A percentile compares a stretch with the other conserved stretches of the same genome.
Evolutionary conservation across 2,113 vertebrate genomes (phyloP).

Genomic region (Polyodon spathula): DNA sequence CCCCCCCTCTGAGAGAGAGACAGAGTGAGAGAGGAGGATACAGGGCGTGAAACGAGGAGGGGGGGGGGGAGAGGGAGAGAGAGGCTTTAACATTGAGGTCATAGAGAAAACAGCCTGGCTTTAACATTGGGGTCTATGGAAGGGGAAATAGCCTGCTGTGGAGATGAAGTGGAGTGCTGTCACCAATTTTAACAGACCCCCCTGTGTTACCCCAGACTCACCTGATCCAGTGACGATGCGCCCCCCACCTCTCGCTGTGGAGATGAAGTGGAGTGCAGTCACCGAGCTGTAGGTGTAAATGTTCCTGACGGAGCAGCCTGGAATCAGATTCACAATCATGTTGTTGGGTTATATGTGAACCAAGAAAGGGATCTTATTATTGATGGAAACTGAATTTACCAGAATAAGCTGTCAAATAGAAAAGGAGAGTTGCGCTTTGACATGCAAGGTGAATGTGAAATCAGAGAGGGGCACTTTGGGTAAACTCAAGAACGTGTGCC

Average conservation of each 20-base stretch:
- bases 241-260: slow-evolving; percentile 41
- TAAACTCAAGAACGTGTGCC: too few relatives aligned
- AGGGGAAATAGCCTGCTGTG: too few relatives aligned
- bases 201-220: slow-evolving; percentile 14
- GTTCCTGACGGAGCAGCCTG: slow-evolving; percentile 62
- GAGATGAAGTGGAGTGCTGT: too few relatives aligned
- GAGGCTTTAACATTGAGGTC: not conserved
- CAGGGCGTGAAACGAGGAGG: not conserved
- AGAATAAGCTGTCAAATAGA: too few relatives aligned
- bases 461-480: too few relatives aligned
- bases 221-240: slow-evolving; percentile 63
- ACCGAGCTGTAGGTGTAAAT: slow-evolving; percentile 63
- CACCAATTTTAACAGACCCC: not conserved
- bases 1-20: slow-evolving; percentile 51
- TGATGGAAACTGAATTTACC: too few relatives aligned
- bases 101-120: not conserved
- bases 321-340: not conserved
- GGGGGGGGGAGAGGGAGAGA: not conserved
- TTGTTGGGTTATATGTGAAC: too few relatives aligned
- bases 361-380: too few relatives aligned
- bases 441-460: too few relatives aligned
- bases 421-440: too few relatives aligned
- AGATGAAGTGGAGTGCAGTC: slow-evolving; percentile 54
- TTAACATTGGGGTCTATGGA: too few relatives aligned
- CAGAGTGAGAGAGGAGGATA: slow-evolving; percentile 32